Base-by-base conservation (phyloP, 2,113 vertebrate species). In the Sardina pilchardus region DNA sequence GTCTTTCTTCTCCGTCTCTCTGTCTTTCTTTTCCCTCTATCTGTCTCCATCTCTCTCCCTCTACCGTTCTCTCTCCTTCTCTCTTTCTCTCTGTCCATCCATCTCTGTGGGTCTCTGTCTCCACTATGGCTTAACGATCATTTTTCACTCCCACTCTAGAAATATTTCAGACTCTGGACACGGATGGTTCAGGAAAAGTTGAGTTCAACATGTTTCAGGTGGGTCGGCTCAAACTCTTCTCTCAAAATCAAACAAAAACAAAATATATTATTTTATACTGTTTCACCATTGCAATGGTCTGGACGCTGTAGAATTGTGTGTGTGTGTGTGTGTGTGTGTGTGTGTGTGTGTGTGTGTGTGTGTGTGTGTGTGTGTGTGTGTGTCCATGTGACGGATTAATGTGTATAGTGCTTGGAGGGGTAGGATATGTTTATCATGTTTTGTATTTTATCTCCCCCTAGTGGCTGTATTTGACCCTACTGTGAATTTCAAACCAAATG, bases 121-220 rank as follows among this genome's bases (percentile, higher is more conserved):
- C 39, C 39, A 42, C 4, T 2, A 42, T 42, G 39, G 4, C 39
- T 42, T 42, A 42, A 42, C 4, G 10, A 14, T 71, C 12, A 16
- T 36, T 78, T 78, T 17, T 34, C 39, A 44, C 63, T 83, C 47
- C n/a, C 80, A 0, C 87, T 84, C 14, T 90, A 97, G 96, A 95
- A 0, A 94, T 94, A 82, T 97, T 97, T 92, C 95, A 96, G 59
- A 83, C 86, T 0, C 26, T 97, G 93, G 95, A 97, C 56, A 92
- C 90, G 10, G 93, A 95, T 4, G 82, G 91, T 21, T 90, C 93
- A 0, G 96, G 97, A 0, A 59, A 91, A 0, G 92, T 97, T 84
- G 90, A 94, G 75, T 90, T 97, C 0, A 91, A 91, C 53, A 82
- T 96, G 42, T 84, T 88, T 88, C 91, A 96, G 96, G 96, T 96